phyloP scores from a whole-genome alignment of 2,113 vertebrate species.

The Cavia porcellus region DNA sequence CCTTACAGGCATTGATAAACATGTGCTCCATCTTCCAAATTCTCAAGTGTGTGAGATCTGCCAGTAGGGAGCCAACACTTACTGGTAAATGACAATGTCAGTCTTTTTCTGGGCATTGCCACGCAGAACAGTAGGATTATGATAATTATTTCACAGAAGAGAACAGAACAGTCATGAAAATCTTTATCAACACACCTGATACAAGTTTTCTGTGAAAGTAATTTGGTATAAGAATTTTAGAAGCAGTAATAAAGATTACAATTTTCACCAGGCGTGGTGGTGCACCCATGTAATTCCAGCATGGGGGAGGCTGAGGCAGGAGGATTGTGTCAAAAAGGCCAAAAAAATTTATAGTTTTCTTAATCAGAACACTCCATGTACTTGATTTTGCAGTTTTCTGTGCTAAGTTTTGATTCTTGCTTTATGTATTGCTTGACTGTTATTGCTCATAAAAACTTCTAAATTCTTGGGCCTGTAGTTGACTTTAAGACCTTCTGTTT shows the following conservation, averaged over 20 bases:
- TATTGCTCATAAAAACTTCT: not conserved
- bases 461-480: not conserved
- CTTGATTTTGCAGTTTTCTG: constrained; percentile 20
- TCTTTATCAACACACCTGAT: not conserved
- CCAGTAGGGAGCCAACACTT: not conserved
- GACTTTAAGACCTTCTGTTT: not conserved
- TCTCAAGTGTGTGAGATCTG: not conserved
- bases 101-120: not conserved
- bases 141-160: constrained; percentile 24
- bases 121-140: not conserved
- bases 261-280: not conserved
- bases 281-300: too few relatives aligned
- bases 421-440: not conserved
- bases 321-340: too few relatives aligned
- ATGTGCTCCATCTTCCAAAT: not conserved
- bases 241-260: not conserved
- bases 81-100: not conserved
- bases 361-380: not conserved
- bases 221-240: not conserved
- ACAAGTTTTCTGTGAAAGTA: constrained; percentile 31
- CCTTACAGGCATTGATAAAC: not conserved
- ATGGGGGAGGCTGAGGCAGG: too few relatives aligned
- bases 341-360: not conserved
- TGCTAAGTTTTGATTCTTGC: not conserved
- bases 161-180: not conserved